These are phyloP conservation scores for Chondrosia reniformis DNA, from an alignment of 37 sponge, comb jelly and placozoan genomes.

Conservation along the genomic window DNA sequence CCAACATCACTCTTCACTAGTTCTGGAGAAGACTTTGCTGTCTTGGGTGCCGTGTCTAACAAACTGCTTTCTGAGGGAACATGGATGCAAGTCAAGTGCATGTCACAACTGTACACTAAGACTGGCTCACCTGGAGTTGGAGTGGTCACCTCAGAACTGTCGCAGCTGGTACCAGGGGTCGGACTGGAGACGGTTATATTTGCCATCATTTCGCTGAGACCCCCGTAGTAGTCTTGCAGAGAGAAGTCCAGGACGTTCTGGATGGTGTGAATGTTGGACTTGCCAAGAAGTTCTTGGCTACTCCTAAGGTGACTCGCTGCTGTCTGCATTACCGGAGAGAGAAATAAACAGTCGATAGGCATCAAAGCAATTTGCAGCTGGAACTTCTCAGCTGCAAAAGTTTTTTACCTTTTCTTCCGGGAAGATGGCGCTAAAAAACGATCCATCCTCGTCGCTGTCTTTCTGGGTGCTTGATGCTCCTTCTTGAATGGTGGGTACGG, in stretches of 20 bases:
- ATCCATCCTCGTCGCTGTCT: not conserved
- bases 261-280: not conserved
- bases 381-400: too few relatives aligned
- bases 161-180: not conserved
- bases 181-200: not conserved
- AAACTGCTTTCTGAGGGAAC: slow-evolving; percentile 6
- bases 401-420: not conserved
- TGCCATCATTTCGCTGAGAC: slow-evolving; percentile 17
- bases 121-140: not conserved
- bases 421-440: slow-evolving; percentile 9
- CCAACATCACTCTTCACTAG: not conserved
- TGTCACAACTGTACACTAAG: not conserved
- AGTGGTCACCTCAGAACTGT: not conserved
- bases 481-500: not conserved
- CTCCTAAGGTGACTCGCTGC: not conserved
- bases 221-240: slow-evolving; percentile 25
- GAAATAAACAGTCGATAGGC: too few relatives aligned
- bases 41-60: not conserved
- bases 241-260: slow-evolving; percentile 17
- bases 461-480: not conserved
- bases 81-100: not conserved
- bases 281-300: not conserved
- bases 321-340: not conserved
- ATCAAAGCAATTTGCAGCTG: slow-evolving; percentile 24
- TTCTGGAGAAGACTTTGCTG: not conserved